phyloP scores from a whole-genome alignment of 2,797 vertebrate species.

The Rhinella marina region DNA sequence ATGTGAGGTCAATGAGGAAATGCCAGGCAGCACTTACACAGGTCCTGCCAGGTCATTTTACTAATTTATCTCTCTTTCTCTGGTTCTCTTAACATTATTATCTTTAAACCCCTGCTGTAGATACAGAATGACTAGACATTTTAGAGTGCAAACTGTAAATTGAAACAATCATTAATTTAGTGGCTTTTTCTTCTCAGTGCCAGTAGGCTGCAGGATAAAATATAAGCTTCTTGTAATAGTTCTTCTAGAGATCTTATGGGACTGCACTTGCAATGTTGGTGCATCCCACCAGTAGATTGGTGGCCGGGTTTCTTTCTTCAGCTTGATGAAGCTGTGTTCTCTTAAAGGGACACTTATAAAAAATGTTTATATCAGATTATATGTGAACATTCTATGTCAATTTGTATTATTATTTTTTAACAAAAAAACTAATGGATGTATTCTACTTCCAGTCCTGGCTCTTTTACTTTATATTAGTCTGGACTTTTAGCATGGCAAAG shows the following conservation, averaged over 20 bases:
- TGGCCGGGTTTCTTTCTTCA: not conserved
- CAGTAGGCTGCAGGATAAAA: conserved; percentile 14
- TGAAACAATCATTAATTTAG: not conserved
- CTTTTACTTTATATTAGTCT: no score
- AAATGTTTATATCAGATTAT: no score
- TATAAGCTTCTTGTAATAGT: not conserved
- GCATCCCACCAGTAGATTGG: not conserved
- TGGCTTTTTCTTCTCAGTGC: not conserved
- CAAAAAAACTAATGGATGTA: no score
- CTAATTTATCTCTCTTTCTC: conserved; percentile 68
- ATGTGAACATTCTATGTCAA: no score
- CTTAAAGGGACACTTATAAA: no score
- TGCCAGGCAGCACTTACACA: conserved; percentile 69
- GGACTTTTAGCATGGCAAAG: no score
- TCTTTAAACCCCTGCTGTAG: conserved; percentile 17
- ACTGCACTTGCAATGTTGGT: not conserved
- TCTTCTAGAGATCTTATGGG: not conserved
- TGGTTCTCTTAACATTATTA: conserved; percentile 36
- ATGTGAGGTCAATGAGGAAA: conserved; percentile 71
- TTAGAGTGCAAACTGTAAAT: conserved; percentile 2
- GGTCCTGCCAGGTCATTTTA: conserved; percentile 71
- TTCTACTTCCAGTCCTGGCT: no score
- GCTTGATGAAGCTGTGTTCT: not conserved
- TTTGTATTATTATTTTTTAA: no score
- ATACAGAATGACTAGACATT: not conserved